phyloP scores from a whole-genome alignment of 64 coral and sea anemone species.

The Pachyseris speciosa region DNA sequence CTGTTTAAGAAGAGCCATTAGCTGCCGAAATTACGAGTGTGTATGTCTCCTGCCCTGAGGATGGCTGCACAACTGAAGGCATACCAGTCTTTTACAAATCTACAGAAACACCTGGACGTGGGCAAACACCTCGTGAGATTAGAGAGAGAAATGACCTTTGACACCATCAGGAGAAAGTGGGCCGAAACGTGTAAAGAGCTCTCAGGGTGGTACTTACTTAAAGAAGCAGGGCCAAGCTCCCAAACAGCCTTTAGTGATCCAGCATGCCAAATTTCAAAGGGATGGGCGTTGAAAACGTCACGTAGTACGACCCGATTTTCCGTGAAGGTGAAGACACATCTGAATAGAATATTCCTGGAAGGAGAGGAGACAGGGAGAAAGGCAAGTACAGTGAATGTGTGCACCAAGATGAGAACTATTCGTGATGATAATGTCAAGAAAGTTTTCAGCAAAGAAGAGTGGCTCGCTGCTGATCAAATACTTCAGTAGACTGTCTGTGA shows the following conservation, averaged over 20 bases:
- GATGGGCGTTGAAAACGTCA: conserved; percentile 37
- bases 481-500: conserved; percentile 3
- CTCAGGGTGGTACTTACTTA: not conserved
- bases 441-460: conserved; percentile 22
- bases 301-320: conserved; percentile 11
- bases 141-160: not conserved
- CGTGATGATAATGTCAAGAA: conserved; percentile 21
- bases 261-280: not conserved
- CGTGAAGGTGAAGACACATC: conserved; percentile 19
- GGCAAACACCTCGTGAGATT: not conserved
- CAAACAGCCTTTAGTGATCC: not conserved
- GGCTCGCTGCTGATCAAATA: conserved; percentile 53
- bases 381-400: not conserved
- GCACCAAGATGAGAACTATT: not conserved
- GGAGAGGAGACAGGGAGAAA: conserved; percentile 51
- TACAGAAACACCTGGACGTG: conserved; percentile 16
- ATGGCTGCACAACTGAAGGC: conserved; percentile 13
- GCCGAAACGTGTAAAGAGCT: conserved; percentile 1
- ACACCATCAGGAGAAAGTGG: not conserved
- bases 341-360: conserved; percentile 23
- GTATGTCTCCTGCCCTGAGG: not conserved
- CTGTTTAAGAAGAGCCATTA: not conserved
- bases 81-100: conserved; percentile 20
- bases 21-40: not conserved
- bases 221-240: not conserved